These are phyloP conservation scores for Danaus melanippus DNA, from an alignment of 1,140 invertebrate species.

Conservation along the genomic window DNA sequence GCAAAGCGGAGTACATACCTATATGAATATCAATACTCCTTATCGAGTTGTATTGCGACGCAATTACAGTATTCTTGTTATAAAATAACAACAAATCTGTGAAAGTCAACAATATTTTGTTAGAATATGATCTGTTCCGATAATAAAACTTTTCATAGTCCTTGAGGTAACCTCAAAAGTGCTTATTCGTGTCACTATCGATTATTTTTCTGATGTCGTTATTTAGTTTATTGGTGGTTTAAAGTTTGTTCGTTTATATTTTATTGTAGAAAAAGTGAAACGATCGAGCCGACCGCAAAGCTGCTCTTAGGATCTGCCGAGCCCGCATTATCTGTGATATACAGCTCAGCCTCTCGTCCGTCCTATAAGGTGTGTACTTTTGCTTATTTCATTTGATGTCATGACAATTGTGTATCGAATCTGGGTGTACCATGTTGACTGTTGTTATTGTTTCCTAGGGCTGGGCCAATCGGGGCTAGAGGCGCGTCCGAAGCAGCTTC, in stretches of 20 bases:
- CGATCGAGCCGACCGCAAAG: slow-evolving; percentile 65
- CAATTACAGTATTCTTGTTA: slow-evolving; percentile 35
- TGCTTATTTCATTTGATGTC: slow-evolving; percentile 2
- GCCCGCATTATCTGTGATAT: slow-evolving; percentile 80
- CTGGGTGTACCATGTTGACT: background rate
- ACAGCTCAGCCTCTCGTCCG: slow-evolving; percentile 78
- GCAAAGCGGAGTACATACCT: slow-evolving; percentile 16
- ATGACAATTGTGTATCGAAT: background rate
- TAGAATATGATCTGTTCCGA: too few relatives aligned
- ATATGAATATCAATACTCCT: slow-evolving; percentile 25
- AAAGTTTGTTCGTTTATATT: slow-evolving; percentile 3
- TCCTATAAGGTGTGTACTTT: slow-evolving; percentile 62
- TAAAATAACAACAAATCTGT: slow-evolving; percentile 24
- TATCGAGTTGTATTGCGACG: slow-evolving; percentile 39
- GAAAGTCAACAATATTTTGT: too few relatives aligned
- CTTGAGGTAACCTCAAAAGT: slow-evolving; percentile 64
- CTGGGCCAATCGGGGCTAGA: slow-evolving; percentile 70
- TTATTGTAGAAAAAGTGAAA: slow-evolving; percentile 57
- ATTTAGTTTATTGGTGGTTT: slow-evolving; percentile 8
- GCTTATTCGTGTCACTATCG: slow-evolving; percentile 26
- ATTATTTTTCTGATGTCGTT: slow-evolving; percentile 16
- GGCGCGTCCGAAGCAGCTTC: slow-evolving; percentile 67
- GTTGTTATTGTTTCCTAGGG: slow-evolving; percentile 42
- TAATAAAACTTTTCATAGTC: slow-evolving; percentile 21
- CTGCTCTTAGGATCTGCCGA: slow-evolving; percentile 65